Base-by-base conservation (phyloP, 2,888 invertebrate species). In the Melinaea menophilus region DNA sequence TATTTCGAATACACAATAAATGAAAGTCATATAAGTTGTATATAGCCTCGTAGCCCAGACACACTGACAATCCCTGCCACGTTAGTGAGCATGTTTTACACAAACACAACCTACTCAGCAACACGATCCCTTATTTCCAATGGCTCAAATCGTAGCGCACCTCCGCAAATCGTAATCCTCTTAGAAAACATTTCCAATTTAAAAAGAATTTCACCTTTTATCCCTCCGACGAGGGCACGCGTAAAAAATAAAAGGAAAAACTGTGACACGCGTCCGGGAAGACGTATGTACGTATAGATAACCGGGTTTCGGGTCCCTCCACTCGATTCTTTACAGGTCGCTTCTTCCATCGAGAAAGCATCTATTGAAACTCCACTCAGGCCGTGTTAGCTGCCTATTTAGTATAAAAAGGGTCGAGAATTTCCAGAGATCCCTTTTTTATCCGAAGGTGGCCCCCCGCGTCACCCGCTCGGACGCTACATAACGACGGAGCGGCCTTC, bases 121-220 rank as follows among this genome's bases (percentile, higher is more conserved):
- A 79, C 77, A 76, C 80, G 83, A 82, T 82, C 85, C 87, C 84
- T 82, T 81, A 84, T 82, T 82, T 80, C 84, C 75, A 72, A 77
- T 74, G 76, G 75, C 76, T 79, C 73, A 77, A 78, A 78, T 79
- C 77, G 80, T 75, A 80, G 79, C 81, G 83, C 86, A 88, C 88
- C 89, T 89, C 84, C 85, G 84, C 86, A 85, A 89, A 90, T 89
- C 86, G 88, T 90, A 90, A 90, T 90, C 90, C 90, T 90, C 90
- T 90, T 87, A 88, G 88, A 90, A 89, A 90, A 90, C 90, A 90
- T 90, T 90, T 90, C 90, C 90, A 90, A 90, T 90, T 90, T 90
- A 90, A 90, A 90, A 90, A 90, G 90, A 89, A 90, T 90, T 90
- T 85, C 79, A 76, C 77, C 85, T 87, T 83, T 86, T 85, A 88